Evolutionary conservation across 2,113 vertebrate genomes (phyloP).

Genomic region (Cyanocitta stelleri): DNA sequence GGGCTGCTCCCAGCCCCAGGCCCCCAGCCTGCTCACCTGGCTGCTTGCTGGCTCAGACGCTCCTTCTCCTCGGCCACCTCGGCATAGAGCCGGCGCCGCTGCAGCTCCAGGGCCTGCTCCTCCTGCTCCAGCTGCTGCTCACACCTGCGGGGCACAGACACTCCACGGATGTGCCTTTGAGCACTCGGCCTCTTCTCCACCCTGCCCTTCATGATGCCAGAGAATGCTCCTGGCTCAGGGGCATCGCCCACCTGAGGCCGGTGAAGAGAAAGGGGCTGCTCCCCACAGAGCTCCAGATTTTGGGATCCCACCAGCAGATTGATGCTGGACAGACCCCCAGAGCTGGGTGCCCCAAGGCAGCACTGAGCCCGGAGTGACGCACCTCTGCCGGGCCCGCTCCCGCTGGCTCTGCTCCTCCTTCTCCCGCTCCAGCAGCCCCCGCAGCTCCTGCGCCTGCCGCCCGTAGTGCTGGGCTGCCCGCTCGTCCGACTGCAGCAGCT

Average conservation of each 20-base stretch:
- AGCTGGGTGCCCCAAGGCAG: rapidly evolving
- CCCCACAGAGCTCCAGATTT: rapidly evolving
- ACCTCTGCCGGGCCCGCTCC: constrained; percentile 83
- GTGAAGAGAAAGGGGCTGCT: neutral
- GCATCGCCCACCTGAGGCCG: no score
- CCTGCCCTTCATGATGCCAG: rapidly evolving
- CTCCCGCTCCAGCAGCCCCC: constrained; percentile 80
- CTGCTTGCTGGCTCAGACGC: constrained; percentile 81
- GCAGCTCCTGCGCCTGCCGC: constrained; percentile 81
- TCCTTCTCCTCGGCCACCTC: constrained; percentile 92
- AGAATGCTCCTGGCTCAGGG: neutral
- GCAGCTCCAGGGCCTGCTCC: constrained; percentile 85
- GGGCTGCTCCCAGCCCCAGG: neutral
- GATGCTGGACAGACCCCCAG: neutral
- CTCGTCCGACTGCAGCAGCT: constrained; percentile 84
- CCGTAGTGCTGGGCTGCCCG: constrained; percentile 78
- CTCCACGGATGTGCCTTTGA: rapidly evolving
- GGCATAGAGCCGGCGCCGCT: constrained; percentile 81
- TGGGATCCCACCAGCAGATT: rapidly evolving
- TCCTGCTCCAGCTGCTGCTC: constrained; percentile 93
- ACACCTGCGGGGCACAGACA: constrained; percentile 61
- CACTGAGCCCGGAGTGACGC: rapidly evolving
- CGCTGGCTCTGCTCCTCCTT: constrained; percentile 81
- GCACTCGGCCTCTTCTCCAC: rapidly evolving
- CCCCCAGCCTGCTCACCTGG: constrained; percentile 71